These are phyloP conservation scores for Mayetiola destructor DNA, from an alignment of 2,888 invertebrate species.

Conservation along the genomic window DNA sequence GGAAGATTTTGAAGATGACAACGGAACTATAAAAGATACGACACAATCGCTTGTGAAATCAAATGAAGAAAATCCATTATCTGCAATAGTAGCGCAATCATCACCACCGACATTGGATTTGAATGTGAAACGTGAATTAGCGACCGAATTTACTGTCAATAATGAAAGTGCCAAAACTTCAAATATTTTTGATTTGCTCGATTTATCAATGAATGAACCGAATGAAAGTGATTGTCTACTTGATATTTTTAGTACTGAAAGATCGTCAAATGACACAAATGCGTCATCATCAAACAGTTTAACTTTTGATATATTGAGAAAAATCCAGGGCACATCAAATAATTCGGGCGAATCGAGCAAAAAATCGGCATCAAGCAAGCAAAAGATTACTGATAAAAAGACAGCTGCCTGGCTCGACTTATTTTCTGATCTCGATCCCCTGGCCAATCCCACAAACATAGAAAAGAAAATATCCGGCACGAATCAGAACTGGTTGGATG, in stretches of 20 bases:
- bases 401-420: constrained; percentile 68
- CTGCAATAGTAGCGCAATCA: neutral
- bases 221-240: neutral
- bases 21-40: no score
- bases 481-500: constrained; percentile 8
- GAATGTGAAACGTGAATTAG: no score
- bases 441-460: constrained; percentile 64
- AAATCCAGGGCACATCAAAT: neutral
- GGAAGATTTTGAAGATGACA: constrained; percentile 47
- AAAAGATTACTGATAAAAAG: constrained; percentile 35
- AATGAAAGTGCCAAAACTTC: neutral
- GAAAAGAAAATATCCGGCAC: constrained; percentile 21
- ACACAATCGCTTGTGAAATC: constrained; percentile 29
- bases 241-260: neutral
- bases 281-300: neutral
- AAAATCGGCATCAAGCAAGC: neutral
- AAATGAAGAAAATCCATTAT: neutral
- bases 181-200: neutral
- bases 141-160: neutral
- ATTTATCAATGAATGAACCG: constrained; percentile 4
- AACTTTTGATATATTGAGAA: neutral
- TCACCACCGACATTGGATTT: neutral
- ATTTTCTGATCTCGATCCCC: constrained; percentile 84
- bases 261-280: neutral
- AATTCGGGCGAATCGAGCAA: neutral